Base-by-base conservation (phyloP, 2,113 vertebrate species). In the Zosterops japonicus region DNA sequence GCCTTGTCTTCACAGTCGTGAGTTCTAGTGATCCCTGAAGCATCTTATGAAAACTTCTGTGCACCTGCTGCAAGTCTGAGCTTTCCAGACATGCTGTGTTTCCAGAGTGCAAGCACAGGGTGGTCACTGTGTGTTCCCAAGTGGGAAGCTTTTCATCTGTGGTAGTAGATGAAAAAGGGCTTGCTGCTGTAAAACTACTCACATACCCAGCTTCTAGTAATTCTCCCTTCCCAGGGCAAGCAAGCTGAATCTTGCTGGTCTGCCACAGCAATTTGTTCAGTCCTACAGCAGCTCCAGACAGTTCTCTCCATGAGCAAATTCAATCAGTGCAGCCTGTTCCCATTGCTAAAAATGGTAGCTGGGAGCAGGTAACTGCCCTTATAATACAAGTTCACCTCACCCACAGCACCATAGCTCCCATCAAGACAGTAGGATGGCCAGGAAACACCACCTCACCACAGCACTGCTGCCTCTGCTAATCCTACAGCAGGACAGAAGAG, bases 381-480 rank as follows among this genome's bases (percentile, higher is more conserved):
- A 52, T 56, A 57, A 60, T n/a, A 50, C 49, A 35, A 52, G 23
- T 64, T 87, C 50, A 72, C 24, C 35, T 77, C 53, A 42, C n/a
- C 29, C 5, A 6, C 14, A 8, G 46, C 46, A 83, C n/a, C 33
- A 39, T 35, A 69, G 55, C 22, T 74, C 46, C 41, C 47, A 70
- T 11, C 0, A 3, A 52, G 25, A 49, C 60, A 63, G 28, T 0
- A 2, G 9, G 25, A 23, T 44, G 27, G 35, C 76, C 0, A 1
- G 46, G 55, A 70, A 91, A 56, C 21, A 42, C 4, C 7, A 44
- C 16, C 41, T 18, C 20, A 21, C 18, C 55, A 47, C 1, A 1
- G 59, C 44, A 29, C 22, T 35, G 63, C 39, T 79, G 49, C 53
- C 71, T 47, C 61, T 59, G 61, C 46, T 60, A 36, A 16, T 49